Base-by-base conservation (phyloP, 1,140 invertebrate genomes). In the Drosophila leontia region DNA sequence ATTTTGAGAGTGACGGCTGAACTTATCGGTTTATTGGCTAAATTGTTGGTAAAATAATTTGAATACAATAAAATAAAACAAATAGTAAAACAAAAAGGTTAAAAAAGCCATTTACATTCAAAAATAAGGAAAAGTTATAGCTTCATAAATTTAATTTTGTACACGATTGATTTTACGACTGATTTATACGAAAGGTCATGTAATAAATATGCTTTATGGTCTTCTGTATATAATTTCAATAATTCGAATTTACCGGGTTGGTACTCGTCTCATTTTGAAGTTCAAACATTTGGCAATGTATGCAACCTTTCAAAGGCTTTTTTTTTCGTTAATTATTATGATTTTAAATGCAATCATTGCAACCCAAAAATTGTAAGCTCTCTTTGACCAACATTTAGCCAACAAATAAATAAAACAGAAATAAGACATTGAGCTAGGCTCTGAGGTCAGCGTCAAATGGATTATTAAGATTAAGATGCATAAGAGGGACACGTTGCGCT, bases 1-100 rank as follows among this genome's bases (percentile, higher is more conserved):
- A 39, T 37, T 51, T 37, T 12, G 23, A 32, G 75, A 77, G 75
- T 77, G 75, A 77, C 75, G 62, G 75, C 48, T 44, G 19, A 19
- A 65, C n/a, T 29, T 45, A 41, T 75, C 48, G 70, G 17, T 37
- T 53, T 50, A 42, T 72, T 75, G 42, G 44, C 50, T 63, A 44
- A 47, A 60, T 15, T 29, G 12, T 72, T 69, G 68, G 67, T 34
- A n/a, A 42, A 44, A 23, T 47, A 6, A 0, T 61, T 23, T n/a
- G 12, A 17, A 12, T 37, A 51, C 9, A 7, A 56, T 29, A 39
- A 47, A 8, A 12, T 29, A 23, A 37, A 37, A 3, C 2, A 15
- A 35, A n/a, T 17, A 17, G 15, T 8, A 48, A 29, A 29, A 9
- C 13, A 3, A 35, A 34, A n/a, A 6, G 5, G 13, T 19, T 4